These are phyloP conservation scores for Micropoecilia bifurca DNA, from an alignment of 2,797 vertebrate genomes.

Conservation along the genomic window DNA sequence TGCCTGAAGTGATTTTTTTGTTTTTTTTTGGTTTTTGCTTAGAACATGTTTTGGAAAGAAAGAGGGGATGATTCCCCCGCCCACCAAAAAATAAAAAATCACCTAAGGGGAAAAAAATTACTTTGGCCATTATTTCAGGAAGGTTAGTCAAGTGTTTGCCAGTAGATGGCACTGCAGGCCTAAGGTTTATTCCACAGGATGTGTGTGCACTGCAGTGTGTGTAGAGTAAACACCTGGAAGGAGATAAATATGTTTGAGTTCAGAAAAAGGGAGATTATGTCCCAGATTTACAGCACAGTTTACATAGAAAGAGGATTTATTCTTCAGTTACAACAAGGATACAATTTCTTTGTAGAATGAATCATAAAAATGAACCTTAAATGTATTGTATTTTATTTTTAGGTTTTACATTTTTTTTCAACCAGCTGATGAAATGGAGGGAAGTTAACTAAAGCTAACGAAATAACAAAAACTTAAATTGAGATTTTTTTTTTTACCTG, in stretches of 20 bases:
- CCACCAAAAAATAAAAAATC: no score
- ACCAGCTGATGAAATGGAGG: background rate
- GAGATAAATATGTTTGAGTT: background rate
- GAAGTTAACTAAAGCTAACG: no score
- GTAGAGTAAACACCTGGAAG: background rate
- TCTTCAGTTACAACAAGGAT: background rate
- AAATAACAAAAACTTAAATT: no score
- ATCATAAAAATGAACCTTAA: background rate
- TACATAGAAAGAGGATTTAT: background rate
- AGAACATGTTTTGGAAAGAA: no score
- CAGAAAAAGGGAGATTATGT: background rate
- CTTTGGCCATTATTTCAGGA: no score
- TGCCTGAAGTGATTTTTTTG: background rate
- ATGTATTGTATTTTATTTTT: background rate
- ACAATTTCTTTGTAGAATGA: background rate
- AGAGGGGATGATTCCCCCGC: no score
- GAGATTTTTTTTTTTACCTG: no score
- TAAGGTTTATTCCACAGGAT: background rate
- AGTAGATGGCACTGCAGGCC: constrained; percentile 53
- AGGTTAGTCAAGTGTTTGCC: constrained; percentile 16
- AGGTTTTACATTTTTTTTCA: background rate
- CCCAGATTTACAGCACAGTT: background rate
- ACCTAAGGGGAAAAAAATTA: no score
- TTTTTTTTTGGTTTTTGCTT: background rate
- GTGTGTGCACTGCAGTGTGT: background rate